Conservation (phyloP, 2,888 invertebrate genomes). For the Melieria picta region DNA sequence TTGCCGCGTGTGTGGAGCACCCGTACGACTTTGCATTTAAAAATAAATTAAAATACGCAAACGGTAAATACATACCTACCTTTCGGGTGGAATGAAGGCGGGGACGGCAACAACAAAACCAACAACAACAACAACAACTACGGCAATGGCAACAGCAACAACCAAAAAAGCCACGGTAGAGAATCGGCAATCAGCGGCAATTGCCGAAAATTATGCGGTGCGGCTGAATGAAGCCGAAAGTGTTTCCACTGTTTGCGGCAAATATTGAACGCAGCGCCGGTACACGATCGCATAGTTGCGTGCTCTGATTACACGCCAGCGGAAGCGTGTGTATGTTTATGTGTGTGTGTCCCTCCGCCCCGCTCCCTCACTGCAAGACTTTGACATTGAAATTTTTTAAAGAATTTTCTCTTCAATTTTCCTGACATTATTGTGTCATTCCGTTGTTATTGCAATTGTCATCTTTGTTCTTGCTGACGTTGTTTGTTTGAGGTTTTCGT, state of each 20-base stretch:
- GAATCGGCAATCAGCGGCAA: too few relatives aligned
- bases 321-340: background rate
- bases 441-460: constrained; percentile 22
- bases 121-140: background rate
- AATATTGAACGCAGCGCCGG: background rate
- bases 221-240: constrained; percentile 25
- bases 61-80: background rate
- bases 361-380: constrained; percentile 5
- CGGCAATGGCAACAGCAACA: background rate
- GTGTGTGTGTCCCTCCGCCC: too few relatives aligned
- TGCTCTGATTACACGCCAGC: constrained; percentile 9
- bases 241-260: constrained; percentile 15
- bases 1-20: too few relatives aligned
- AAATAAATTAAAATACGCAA: too few relatives aligned
- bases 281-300: constrained; percentile 18
- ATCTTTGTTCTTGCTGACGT: background rate
- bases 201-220: background rate
- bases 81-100: constrained; percentile 15
- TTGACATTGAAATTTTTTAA: constrained; percentile 41
- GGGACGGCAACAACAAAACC: background rate
- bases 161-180: too few relatives aligned
- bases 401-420: background rate
- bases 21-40: too few relatives aligned
- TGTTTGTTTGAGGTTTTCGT: background rate
- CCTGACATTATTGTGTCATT: constrained; percentile 13